Percentiles rank a stretch among this genome's conserved stretches.
These are phyloP conservation scores for Otus sunia DNA, from an alignment of 2,113 vertebrate genomes.

Conservation along the genomic window DNA sequence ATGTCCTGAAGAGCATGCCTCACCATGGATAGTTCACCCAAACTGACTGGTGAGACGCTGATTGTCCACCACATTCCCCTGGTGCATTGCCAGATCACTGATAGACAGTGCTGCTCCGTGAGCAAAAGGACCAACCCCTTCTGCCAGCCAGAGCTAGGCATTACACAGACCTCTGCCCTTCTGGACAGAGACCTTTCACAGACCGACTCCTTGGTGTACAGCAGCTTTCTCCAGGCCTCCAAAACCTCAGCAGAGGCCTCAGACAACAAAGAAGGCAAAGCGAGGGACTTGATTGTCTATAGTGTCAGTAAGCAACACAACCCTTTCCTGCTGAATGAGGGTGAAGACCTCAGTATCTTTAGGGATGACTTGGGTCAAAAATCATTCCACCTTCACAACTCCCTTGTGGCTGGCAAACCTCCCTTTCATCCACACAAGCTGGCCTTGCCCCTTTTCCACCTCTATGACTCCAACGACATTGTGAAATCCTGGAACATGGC, in stretches of 20 bases:
- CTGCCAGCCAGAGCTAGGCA: conserved; percentile 82
- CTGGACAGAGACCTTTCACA: conserved; percentile 87
- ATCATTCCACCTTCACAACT: conserved; percentile 89
- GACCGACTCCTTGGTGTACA: conserved; percentile 87
- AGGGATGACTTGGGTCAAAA: conserved; percentile 68
- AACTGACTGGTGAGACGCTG: conserved; percentile 92
- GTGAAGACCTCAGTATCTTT: conserved; percentile 72
- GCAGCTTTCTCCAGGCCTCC: conserved; percentile 84
- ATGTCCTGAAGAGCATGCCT: conserved; percentile 67
- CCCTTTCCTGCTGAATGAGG: conserved; percentile 84
- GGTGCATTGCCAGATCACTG: conserved; percentile 94
- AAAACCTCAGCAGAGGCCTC: conserved; percentile 60
- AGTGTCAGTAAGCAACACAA: conserved; percentile 77
- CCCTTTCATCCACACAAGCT: conserved; percentile 84
- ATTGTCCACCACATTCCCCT: conserved; percentile 98
- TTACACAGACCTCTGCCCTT: conserved; percentile 81
- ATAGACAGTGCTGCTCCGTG: conserved; percentile 77
- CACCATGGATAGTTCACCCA: conserved; percentile 91
- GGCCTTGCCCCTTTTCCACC: conserved; percentile 76
- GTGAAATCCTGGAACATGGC: conserved; percentile 73
- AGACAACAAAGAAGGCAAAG: conserved; percentile 53
- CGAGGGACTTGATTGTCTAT: conserved; percentile 62
- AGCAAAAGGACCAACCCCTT: conserved; percentile 84
- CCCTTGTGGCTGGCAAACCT: conserved; percentile 61
- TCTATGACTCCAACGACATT: conserved; percentile 71